Evolutionary conservation across 2,888 invertebrate species (phyloP).

Genomic region (Cantharis flavilabris): DNA sequence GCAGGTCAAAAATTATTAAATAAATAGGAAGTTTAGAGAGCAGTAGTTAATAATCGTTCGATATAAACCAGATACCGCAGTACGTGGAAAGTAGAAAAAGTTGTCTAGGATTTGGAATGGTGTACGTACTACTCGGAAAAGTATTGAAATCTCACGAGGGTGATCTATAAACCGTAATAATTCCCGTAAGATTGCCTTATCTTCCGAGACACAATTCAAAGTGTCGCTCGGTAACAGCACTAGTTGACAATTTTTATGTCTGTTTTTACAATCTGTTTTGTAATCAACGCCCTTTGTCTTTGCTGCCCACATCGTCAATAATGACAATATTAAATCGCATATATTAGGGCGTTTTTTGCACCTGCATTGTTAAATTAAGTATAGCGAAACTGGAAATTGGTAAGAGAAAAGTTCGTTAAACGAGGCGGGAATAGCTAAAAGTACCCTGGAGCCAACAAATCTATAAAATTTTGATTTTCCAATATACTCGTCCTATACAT

Average conservation of each 20-base stretch:
- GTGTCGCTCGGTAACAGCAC: background rate
- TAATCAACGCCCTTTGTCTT: background rate
- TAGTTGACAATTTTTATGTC: background rate
- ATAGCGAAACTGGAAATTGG: background rate
- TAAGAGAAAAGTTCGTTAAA: background rate
- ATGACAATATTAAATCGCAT: background rate
- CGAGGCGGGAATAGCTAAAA: background rate
- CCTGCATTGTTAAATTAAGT: background rate
- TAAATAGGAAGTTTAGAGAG: no score
- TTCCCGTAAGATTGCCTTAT: background rate
- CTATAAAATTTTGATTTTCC: background rate
- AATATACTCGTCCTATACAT: background rate
- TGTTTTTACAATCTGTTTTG: background rate
- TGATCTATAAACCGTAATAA: background rate
- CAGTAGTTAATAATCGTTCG: no score
- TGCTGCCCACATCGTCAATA: background rate
- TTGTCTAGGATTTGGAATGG: background rate
- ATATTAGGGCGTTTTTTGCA: background rate
- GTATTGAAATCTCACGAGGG: background rate
- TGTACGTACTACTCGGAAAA: background rate
- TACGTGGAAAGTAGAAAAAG: background rate
- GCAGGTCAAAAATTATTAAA: no score
- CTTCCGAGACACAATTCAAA: background rate
- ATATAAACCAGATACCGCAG: background rate
- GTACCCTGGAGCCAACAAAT: background rate